Evolutionary conservation across 2,797 vertebrate genomes (phyloP).

Genomic region (Nasua narica): DNA sequence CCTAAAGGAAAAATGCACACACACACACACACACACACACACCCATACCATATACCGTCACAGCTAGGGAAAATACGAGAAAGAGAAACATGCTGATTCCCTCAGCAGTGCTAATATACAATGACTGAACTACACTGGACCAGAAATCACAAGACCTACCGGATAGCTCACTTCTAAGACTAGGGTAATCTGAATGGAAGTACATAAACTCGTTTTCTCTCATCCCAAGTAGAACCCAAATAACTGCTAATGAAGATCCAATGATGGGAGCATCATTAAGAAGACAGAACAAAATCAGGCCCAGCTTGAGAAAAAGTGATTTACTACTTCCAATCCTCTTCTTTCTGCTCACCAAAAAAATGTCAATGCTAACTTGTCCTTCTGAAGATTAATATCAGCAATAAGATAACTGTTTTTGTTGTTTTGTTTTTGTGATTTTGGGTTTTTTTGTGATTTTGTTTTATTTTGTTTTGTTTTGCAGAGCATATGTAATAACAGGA

Average conservation of each 20-base stretch:
- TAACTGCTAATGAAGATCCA: not conserved
- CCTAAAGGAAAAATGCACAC: not conserved
- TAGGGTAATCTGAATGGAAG: not conserved
- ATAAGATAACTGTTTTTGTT: not conserved
- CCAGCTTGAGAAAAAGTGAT: not conserved
- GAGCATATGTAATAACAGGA: not conserved
- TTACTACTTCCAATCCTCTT: not conserved
- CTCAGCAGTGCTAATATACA: too few relatives aligned
- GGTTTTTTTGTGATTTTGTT: not conserved
- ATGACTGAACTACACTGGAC: not conserved
- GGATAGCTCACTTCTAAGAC: not conserved
- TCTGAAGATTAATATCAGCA: not conserved
- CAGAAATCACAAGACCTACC: too few relatives aligned
- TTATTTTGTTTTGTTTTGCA: not conserved
- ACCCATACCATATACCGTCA: not conserved
- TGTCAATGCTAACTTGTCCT: not conserved
- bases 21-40: too few relatives aligned
- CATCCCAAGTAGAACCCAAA: not conserved
- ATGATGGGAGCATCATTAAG: not conserved
- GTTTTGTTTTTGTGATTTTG: not conserved
- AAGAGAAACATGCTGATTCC: not conserved
- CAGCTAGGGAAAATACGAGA: not conserved
- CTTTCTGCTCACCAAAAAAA: not conserved
- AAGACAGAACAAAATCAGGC: not conserved
- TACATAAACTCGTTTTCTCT: not conserved